Evolutionary conservation across 2,797 vertebrate species (phyloP), one percentile per base, ranked within the genome.

Genomic region (Babyrousa celebensis): DNA sequence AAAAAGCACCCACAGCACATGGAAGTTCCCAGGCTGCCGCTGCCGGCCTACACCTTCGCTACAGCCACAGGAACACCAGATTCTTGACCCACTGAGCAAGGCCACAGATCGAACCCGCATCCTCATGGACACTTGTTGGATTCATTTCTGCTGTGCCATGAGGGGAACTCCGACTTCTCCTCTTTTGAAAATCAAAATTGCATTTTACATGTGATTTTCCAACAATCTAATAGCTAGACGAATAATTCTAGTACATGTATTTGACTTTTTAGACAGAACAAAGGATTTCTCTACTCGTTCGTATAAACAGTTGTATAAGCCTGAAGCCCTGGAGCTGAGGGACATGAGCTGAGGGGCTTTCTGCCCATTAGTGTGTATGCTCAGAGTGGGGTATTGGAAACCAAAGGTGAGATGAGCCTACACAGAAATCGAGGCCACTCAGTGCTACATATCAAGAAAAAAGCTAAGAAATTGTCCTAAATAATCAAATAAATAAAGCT

Each of bases 231-330:
- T 88, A 87, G 75, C 98, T 98, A 98, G 96, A 98, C 97, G 98
- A 98, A 97, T 98, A 97, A 98, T 98, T 98, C 97, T 97, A 97
- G 97, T 98, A 98, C 98, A 98, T 98, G 98, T 98, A 98, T 98
- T 96, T 96, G 89, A 93, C 97, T 98, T 99, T 98, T 99, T 97
- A 99, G 99, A 99, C 98, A 99, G 98, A 98, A 99, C 99, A 99
- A 98, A 99, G 99, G 99, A 99, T 99, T 98, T 98, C 98, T 99
- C 98, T 98, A 98, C 98, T 97, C 95, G 98, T 98, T 98, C 97
- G 98, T 99, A 99, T 98, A 99, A 99, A 99, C 98, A 98, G 98
- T 98, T 98, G 97, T 97, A 98, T 92, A 98, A 98, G 98, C 98
- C 97, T 98, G 93, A 98, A 96, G 97, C 97, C 43, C 43, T 48